Percentiles rank a stretch among this genome's conserved stretches.
These are phyloP conservation scores for Cremastinae sp. DNA, from an alignment of 2,888 invertebrate genomes.

Conservation along the genomic window DNA sequence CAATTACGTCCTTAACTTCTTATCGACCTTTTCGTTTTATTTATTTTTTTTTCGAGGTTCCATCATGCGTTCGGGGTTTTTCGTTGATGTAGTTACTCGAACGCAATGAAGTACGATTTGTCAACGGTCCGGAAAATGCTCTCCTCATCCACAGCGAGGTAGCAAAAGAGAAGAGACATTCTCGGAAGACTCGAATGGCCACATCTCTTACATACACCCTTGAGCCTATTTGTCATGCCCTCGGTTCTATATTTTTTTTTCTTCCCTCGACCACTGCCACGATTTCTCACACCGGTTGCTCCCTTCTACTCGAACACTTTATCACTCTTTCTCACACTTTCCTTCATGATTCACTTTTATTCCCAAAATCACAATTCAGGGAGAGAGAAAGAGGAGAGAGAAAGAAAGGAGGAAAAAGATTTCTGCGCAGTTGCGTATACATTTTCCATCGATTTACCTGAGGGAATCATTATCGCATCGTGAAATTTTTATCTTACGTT, in stretches of 20 bases:
- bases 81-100: conserved; percentile 14
- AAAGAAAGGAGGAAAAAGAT: neutral
- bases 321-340: conserved; percentile 5
- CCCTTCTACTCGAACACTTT: conserved; percentile 4
- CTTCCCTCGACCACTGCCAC: conserved; percentile 33
- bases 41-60: too few relatives aligned
- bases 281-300: conserved; percentile 27
- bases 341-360: conserved; percentile 3
- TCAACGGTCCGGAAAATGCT: conserved; percentile 41
- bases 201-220: conserved; percentile 4
- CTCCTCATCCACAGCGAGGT: neutral
- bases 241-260: conserved; percentile 10
- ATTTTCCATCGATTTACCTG: too few relatives aligned
- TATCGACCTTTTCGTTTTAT: too few relatives aligned
- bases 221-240: conserved; percentile 50
- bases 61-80: neutral
- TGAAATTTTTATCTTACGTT: neutral
- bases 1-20: too few relatives aligned
- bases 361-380: conserved; percentile 10
- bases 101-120: conserved; percentile 34
- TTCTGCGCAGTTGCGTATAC: neutral
- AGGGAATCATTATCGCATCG: neutral
- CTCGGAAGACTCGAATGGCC: neutral
- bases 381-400: neutral
- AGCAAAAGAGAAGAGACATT: neutral